Conservation (phyloP, 2,888 invertebrate genomes). For the Caenorhabditis parvicauda region DNA sequence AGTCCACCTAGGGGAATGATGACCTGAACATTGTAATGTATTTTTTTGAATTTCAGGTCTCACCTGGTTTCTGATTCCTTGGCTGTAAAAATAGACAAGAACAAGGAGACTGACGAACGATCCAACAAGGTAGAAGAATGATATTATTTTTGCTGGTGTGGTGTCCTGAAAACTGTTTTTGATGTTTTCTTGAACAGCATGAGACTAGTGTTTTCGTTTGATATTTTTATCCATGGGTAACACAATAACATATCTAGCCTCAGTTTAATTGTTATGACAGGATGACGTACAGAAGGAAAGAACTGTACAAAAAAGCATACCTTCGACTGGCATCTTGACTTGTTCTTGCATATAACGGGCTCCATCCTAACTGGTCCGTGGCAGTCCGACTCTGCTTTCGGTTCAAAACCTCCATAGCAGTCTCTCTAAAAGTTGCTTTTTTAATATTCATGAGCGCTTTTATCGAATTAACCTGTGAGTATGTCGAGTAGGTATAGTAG, state of each 20-base stretch:
- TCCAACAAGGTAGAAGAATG: slow-evolving; percentile 11
- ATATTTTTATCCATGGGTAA: background rate
- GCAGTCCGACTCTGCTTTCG: slow-evolving; percentile 6
- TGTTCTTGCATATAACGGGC: slow-evolving; percentile 8
- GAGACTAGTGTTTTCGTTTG: background rate
- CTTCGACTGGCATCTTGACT: slow-evolving; percentile 3
- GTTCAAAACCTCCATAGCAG: slow-evolving; percentile 30
- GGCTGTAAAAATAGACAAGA: slow-evolving; percentile 3
- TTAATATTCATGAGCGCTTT: background rate
- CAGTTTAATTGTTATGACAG: too few relatives aligned
- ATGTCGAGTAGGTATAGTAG: slow-evolving; percentile 23
- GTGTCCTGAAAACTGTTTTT: slow-evolving; percentile 4
- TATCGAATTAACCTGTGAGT: slow-evolving; percentile 8
- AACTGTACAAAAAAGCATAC: background rate
- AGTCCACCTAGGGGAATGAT: slow-evolving; percentile 9
- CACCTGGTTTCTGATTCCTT: slow-evolving; percentile 13
- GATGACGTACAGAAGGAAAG: too few relatives aligned
- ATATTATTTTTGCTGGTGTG: slow-evolving; percentile 8
- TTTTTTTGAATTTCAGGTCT: background rate
- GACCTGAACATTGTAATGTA: slow-evolving; percentile 7
- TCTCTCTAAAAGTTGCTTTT: slow-evolving; percentile 20
- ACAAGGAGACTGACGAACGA: slow-evolving; percentile 4
- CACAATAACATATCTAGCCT: too few relatives aligned
- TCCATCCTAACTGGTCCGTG: slow-evolving; percentile 13
- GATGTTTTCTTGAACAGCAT: too few relatives aligned